Conservation (phyloP, 23 tunicate genomes). For the Styela plicata region DNA sequence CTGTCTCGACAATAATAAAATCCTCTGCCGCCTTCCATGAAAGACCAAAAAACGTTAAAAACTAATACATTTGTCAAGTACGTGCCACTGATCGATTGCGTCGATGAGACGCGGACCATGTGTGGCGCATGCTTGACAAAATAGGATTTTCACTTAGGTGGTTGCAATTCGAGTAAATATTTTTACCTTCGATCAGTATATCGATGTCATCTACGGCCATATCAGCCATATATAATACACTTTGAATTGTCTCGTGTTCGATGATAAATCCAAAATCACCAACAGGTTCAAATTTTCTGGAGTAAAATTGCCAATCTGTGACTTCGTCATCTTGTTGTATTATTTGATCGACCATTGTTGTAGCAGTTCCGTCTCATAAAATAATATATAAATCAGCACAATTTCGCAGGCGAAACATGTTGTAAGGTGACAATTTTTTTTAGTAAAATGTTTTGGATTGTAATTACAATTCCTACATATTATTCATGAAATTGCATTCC, state of each 20-base stretch:
- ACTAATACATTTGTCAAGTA: no score
- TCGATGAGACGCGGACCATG: no score
- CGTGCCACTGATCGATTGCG: no score
- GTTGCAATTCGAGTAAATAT: neutral
- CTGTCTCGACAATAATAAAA: no score
- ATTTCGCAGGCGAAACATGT: neutral
- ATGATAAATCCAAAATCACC: slow-evolving; percentile 47
- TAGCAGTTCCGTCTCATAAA: neutral
- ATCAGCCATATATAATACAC: slow-evolving; percentile 58
- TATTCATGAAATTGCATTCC: no score
- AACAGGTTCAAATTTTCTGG: neutral
- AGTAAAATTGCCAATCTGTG: slow-evolving; percentile 30
- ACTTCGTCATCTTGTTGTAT: slow-evolving; percentile 37
- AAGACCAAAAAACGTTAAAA: no score
- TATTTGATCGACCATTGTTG: neutral
- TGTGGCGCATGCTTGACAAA: no score
- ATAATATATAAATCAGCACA: neutral
- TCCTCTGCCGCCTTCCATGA: no score
- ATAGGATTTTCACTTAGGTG: no score
- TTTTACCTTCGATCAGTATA: slow-evolving; percentile 29
- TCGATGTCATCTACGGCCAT: slow-evolving; percentile 71
- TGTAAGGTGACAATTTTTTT: no score
- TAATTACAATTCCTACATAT: no score
- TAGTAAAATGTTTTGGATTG: no score
- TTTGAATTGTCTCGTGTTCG: slow-evolving; percentile 43